A percentile compares a stretch with the other conserved stretches of the same genome.
These are phyloP conservation scores for Zaprionus gabonicus DNA, from an alignment of 1,140 invertebrate genomes.

Conservation along the genomic window DNA sequence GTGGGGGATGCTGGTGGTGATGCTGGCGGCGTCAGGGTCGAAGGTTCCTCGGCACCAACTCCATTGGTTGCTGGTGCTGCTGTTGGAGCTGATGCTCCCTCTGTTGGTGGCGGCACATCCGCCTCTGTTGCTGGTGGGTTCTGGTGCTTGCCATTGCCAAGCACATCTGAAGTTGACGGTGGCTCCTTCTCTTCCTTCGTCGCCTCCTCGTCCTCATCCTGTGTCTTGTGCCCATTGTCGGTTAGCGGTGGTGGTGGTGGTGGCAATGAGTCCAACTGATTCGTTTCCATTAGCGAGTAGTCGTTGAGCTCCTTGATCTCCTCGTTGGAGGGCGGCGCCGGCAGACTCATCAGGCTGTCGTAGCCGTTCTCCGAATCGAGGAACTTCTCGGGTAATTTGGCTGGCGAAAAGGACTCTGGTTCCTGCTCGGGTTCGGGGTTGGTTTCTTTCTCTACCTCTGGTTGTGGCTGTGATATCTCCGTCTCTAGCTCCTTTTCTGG, in stretches of 20 bases:
- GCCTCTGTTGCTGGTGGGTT: slow-evolving; percentile 16
- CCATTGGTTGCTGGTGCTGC: slow-evolving; percentile 20
- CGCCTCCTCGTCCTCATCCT: not conserved
- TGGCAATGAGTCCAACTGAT: slow-evolving; percentile 81
- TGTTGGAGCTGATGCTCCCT: slow-evolving; percentile 17
- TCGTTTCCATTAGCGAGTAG: slow-evolving; percentile 69
- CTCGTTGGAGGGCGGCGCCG: slow-evolving; percentile 78
- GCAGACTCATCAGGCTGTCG: slow-evolving; percentile 82
- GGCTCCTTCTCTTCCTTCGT: slow-evolving; percentile 6
- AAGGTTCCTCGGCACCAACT: slow-evolving; percentile 37
- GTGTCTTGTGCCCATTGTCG: slow-evolving; percentile 17
- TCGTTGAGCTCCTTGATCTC: slow-evolving; percentile 82
- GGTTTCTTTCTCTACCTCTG: not conserved
- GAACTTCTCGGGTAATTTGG: not conserved
- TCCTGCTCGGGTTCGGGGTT: not conserved
- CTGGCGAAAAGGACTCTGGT: not conserved
- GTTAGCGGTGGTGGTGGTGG: slow-evolving; percentile 65
- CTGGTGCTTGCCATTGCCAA: slow-evolving; percentile 35
- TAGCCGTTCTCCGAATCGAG: slow-evolving; percentile 56
- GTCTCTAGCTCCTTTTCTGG: slow-evolving; percentile 37
- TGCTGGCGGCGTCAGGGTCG: slow-evolving; percentile 74
- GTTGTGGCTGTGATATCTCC: not conserved
- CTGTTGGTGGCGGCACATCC: slow-evolving; percentile 27
- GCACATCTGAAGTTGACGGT: slow-evolving; percentile 16
- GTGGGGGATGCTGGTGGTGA: slow-evolving; percentile 71